Base-by-base conservation (phyloP, 2,888 invertebrate species). In the Epsilonema sp. region DNA sequence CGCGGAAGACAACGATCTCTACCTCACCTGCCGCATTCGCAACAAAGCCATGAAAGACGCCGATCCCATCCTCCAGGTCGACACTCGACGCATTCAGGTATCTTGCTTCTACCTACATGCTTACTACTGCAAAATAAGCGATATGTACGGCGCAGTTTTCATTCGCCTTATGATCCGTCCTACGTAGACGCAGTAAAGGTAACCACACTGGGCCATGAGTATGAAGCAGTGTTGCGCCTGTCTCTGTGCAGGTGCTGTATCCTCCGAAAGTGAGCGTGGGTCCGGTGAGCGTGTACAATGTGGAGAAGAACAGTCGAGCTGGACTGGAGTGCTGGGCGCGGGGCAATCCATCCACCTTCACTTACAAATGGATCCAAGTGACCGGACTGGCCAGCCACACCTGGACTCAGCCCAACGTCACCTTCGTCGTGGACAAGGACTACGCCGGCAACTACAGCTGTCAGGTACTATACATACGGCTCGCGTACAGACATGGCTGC, bases 201-300 rank as follows among this genome's bases (percentile, higher is more conserved):
- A n/a, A n/a, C n/a, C n/a, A n/a, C n/a, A n/a, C n/a, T n/a, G n/a
- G n/a, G n/a, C n/a, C n/a, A n/a, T n/a, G n/a, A n/a, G n/a, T n/a
- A n/a, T n/a, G n/a, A n/a, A n/a, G n/a, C n/a, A n/a, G n/a, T n/a
- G n/a, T 24, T 21, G 11, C 19, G 40, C 37, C 23, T 19, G 44
- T 16, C 5, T 44, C 4, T 11, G 16, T 39, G n/a, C 8, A 39
- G 21, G 39, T 39, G 39, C 39, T 74, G 81, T 85, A 89, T 74
- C 84, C 80, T 65, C 89, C 90, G 11, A 76, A 86, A 36, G 82
- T 90, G 24, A 78, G 79, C 62, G 82, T 89, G 26, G 85, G 84
- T 22, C 87, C 89, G 5, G 47, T 47, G 2, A 49, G 49, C 26
- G 46, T 52, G 24, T 67, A 87, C 54, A 77, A 79, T 57, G 81